Evolutionary conservation across 1,140 invertebrate species (phyloP).

Genomic region (Sitodiplosis mosellana): DNA sequence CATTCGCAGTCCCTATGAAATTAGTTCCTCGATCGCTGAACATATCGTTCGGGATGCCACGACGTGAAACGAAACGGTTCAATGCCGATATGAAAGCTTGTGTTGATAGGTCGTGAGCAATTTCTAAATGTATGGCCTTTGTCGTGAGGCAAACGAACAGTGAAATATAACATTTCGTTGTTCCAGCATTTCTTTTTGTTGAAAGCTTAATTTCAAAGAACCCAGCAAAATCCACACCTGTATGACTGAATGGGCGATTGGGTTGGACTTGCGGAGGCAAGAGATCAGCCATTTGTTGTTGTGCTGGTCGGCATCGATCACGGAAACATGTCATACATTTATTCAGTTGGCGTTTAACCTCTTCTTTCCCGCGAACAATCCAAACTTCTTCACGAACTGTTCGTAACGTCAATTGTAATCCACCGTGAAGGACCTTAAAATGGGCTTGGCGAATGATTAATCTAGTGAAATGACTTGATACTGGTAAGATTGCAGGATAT

Average conservation of each 20-base stretch:
- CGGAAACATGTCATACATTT: not conserved
- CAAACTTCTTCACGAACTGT: conserved; percentile 10
- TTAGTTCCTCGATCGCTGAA: conserved; percentile 18
- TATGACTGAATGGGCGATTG: conserved; percentile 11
- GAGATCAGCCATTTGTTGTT: conserved; percentile 12
- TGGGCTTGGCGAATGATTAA: conserved; percentile 11
- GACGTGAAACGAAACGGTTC: conserved; percentile 8
- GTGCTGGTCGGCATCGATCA: not conserved
- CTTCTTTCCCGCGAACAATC: conserved; percentile 3
- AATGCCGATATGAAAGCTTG: conserved; percentile 11
- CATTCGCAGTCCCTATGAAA: conserved; percentile 13
- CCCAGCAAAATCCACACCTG: conserved; percentile 14
- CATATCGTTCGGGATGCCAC: conserved; percentile 10
- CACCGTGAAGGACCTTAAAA: conserved; percentile 9
- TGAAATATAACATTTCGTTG: conserved; percentile 15
- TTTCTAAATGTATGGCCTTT: conserved; percentile 14
- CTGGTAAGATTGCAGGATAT: conserved; percentile 13
- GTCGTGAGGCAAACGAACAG: conserved; percentile 16
- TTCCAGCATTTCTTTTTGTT: conserved; percentile 7
- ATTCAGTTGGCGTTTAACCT: not conserved
- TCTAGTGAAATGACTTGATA: conserved; percentile 6
- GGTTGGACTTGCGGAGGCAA: conserved; percentile 6
- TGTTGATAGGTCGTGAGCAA: conserved; percentile 9
- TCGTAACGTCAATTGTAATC: conserved; percentile 7
- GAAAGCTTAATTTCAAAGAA: conserved; percentile 1